Conservation (phyloP, 2,888 invertebrate species). For the Drosophila demipolita region DNA sequence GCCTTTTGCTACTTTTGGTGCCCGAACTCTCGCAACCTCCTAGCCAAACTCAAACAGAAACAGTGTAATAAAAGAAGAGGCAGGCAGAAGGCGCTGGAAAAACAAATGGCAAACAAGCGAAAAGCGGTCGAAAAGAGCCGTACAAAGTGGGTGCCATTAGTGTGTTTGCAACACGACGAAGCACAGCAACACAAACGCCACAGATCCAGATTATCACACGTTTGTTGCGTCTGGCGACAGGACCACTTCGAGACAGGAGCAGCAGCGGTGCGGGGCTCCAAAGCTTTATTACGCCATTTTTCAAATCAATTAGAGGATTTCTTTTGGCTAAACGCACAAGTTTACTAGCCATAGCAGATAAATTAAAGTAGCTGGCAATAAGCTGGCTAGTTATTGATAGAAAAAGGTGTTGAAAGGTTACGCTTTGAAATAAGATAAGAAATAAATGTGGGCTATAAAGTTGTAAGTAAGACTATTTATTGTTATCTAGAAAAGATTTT, state of each 20-base stretch:
- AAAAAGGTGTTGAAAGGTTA: slow-evolving; percentile 25
- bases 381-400: slow-evolving; percentile 23
- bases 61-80: slow-evolving; percentile 1
- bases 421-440: slow-evolving; percentile 1
- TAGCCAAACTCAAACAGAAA: background rate
- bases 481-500: background rate
- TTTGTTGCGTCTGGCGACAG: slow-evolving; percentile 36
- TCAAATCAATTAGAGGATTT: slow-evolving; percentile 57
- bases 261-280: slow-evolving; percentile 1
- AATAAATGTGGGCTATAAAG: background rate
- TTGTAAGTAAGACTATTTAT: background rate
- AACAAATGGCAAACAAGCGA: slow-evolving; percentile 62
- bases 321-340: slow-evolving; percentile 8
- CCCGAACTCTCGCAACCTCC: slow-evolving; percentile 5
- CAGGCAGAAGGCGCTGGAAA: slow-evolving; percentile 35
- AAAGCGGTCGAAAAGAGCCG: slow-evolving; percentile 54
- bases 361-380: slow-evolving; percentile 15
- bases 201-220: slow-evolving; percentile 61
- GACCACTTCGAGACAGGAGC: slow-evolving; percentile 11
- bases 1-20: background rate
- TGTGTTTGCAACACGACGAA: slow-evolving; percentile 44
- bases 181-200: slow-evolving; percentile 15
- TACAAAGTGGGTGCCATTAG: slow-evolving; percentile 72
- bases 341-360: slow-evolving; percentile 34
- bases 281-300: slow-evolving; percentile 46